Evolutionary conservation across 2,113 vertebrate genomes (phyloP).

Genomic region (Ictalurus furcatus): DNA sequence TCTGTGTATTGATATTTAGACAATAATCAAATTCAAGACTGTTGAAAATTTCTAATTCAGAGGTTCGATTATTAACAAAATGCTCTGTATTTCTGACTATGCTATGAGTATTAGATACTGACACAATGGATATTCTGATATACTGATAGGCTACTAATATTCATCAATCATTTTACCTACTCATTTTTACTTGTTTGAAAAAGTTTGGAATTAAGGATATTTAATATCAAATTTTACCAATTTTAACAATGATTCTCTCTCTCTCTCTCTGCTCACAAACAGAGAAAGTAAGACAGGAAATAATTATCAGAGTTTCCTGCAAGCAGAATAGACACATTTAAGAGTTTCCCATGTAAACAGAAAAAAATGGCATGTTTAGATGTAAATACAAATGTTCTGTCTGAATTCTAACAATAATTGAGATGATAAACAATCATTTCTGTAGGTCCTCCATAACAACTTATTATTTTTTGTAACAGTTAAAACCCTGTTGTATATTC

Average conservation of each 20-base stretch:
- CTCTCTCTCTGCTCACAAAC: background rate
- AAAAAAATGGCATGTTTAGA: slow-evolving; percentile 14
- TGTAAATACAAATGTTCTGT: background rate
- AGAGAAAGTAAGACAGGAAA: slow-evolving; percentile 28
- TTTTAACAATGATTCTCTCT: slow-evolving; percentile 9
- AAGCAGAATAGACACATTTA: background rate
- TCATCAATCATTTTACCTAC: background rate
- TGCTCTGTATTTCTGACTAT: background rate
- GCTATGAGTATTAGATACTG: background rate
- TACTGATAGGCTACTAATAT: background rate
- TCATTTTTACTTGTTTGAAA: background rate
- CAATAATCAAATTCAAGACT: background rate
- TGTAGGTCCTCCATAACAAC: background rate
- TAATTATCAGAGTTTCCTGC: slow-evolving; percentile 14
- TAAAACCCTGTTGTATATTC: background rate
- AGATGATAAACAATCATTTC: background rate
- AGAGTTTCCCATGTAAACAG: slow-evolving; percentile 20
- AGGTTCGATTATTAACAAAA: background rate
- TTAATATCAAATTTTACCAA: background rate
- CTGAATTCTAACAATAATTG: background rate
- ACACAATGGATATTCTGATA: background rate
- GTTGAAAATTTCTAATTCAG: background rate
- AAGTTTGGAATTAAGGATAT: background rate
- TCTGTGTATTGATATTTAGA: background rate
- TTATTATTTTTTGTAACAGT: background rate